Evolutionary conservation across 2,888 invertebrate species (phyloP), one percentile per base, ranked within the genome.

Genomic region (Fissipunctia ypsillon): DNA sequence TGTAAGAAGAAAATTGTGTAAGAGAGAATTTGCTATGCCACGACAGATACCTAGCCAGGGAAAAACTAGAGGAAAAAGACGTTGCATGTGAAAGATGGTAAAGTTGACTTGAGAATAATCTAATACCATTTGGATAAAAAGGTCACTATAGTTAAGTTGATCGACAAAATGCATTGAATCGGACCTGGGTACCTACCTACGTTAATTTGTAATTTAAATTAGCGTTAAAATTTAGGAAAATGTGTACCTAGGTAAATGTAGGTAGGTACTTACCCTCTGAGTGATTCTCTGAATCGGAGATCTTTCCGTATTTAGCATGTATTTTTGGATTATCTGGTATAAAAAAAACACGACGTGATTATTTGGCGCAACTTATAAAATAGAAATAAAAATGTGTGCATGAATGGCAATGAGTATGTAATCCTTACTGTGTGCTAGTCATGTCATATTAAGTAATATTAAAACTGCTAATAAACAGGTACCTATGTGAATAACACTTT

Each of bases 311-410:
- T 69, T 77, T 86, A 41, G 67, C 81, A 64, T 90, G 89, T 57
- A 90, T 43, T 57, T 76, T 87, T 28, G 83, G 84, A 69, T 76
- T 78, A 1, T 84, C 90, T 90, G 79, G 5, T 84, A 87, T 14
- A 65, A 56, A 56, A 28, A 60, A 54, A 16, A 43, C n/a, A n/a
- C 22, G 3, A 43, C 10, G 10, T 63, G 6, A 22, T 43, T 66
- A 52, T 61, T 60, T 28, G 6, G 1, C 35, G 6, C 2, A 38
- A 38, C 16, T 31, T 12, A 5, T 22, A 31, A 22, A 45, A 31
- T 12, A 22, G 4, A 5, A 10, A 45, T 25, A 1, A 56, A 54
- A 38, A 31, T 0, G 9, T 41, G 7, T 28, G 25, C 25, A 38
- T 10, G 12, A 41, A 41, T 35, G 4, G 1, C 5, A 12, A 41